Evolutionary conservation across 1,140 invertebrate genomes (phyloP).

Genomic region (Spodoptera litura): DNA sequence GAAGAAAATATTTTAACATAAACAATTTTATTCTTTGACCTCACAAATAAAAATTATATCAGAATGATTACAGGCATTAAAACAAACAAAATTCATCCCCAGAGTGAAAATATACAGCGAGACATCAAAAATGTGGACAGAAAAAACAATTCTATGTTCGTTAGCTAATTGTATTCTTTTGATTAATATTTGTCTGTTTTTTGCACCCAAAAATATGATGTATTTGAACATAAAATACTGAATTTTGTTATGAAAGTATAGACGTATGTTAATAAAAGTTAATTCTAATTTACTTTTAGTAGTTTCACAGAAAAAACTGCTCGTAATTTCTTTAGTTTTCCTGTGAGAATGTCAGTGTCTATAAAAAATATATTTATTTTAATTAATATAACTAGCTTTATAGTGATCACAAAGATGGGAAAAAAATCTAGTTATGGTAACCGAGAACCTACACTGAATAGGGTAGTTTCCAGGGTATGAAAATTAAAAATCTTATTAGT

Average conservation of each 20-base stretch:
- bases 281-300: too few species aligned
- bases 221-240: not conserved
- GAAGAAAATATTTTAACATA: not conserved
- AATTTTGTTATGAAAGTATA: not conserved
- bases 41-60: conserved; percentile 16
- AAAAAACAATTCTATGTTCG: conserved; percentile 29
- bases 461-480: too few species aligned
- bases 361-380: too few species aligned
- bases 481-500: too few species aligned
- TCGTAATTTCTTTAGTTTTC: too few species aligned
- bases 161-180: conserved; percentile 35
- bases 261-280: too few species aligned
- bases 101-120: conserved; percentile 16
- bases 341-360: too few species aligned
- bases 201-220: not conserved
- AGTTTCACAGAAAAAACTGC: too few species aligned
- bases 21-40: not conserved
- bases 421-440: too few species aligned
- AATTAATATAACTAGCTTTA: too few species aligned
- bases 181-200: conserved; percentile 7
- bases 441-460: too few species aligned
- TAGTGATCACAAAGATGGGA: too few species aligned
- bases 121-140: conserved; percentile 24
- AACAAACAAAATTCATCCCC: conserved; percentile 12
- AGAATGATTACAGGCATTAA: conserved; percentile 30